phyloP scores from a whole-genome alignment of 2,888 invertebrate species.

The Drosophila picticornis region DNA sequence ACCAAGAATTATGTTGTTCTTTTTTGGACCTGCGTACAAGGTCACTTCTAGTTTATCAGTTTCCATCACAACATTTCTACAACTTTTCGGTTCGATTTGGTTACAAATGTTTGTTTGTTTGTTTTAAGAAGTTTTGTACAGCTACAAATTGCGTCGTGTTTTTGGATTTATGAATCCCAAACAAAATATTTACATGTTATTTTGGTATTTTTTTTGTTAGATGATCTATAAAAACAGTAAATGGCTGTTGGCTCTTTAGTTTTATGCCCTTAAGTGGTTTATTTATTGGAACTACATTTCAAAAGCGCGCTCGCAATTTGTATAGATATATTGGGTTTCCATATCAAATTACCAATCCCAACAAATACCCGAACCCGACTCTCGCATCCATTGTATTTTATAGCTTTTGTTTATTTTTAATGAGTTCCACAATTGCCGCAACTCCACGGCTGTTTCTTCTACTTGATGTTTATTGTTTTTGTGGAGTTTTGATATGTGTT shows the following conservation, averaged over 20 bases:
- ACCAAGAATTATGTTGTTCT: neutral
- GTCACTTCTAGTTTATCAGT: neutral
- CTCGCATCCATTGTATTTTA: slow-evolving; percentile 41
- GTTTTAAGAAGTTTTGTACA: slow-evolving; percentile 41
- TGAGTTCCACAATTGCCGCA: slow-evolving; percentile 62
- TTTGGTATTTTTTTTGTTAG: slow-evolving; percentile 11
- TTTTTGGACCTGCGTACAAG: neutral
- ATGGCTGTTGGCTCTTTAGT: slow-evolving; percentile 51
- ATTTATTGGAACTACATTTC: slow-evolving; percentile 57
- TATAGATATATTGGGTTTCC: slow-evolving; percentile 65
- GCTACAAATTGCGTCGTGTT: slow-evolving; percentile 43
- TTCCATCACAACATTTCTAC: neutral
- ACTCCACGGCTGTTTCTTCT: neutral
- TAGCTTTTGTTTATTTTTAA: slow-evolving; percentile 62
- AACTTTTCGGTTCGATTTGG: slow-evolving; percentile 11
- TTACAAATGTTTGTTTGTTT: slow-evolving; percentile 36
- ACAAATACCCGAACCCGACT: slow-evolving; percentile 31
- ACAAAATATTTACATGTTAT: slow-evolving; percentile 46
- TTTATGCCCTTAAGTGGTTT: slow-evolving; percentile 58
- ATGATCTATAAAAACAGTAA: slow-evolving; percentile 66
- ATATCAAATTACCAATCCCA: slow-evolving; percentile 62
- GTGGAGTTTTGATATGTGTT: slow-evolving; percentile 66
- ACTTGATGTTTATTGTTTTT: slow-evolving; percentile 53
- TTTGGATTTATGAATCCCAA: slow-evolving; percentile 49
- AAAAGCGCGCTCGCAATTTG: slow-evolving; percentile 61